Base-by-base conservation (phyloP, 1,140 invertebrate species). In the Drosophila pallidifrons region DNA sequence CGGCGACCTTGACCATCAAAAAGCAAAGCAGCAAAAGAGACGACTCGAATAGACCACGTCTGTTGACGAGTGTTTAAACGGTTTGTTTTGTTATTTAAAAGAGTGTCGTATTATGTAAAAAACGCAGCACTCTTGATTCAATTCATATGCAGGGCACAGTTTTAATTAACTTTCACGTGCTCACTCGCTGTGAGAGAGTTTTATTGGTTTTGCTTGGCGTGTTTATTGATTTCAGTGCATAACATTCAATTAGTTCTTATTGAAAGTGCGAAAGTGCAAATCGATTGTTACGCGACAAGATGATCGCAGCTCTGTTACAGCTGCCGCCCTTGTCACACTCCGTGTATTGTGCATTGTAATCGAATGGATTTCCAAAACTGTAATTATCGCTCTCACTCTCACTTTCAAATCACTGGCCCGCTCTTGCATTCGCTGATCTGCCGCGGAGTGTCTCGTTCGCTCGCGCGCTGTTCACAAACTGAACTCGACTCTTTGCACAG, bases 381-480 rank as follows among this genome's bases (percentile, higher is more conserved):
- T 20, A 45, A 45, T 54, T 45, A 11, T 76, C 49, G 60, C 28
- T 61, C 51, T 58, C 35, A 8, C 20, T 46, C 60, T 52, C 57
- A 61, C 58, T 52, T 63, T 77, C 20, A 41, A 25, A 64, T 47
- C 25, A 28, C 52, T 68, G 28, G 38, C 46, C 51, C 65, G 49
- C 74, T 68, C 65, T 60, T 32, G 28, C 65, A 25, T n/a, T 45
- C 46, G 45, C 6, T 65, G 16, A 1, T 52, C 81, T 71, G 82
- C 78, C 75, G 82, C 78, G 66, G 25, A 66, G 78, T 86, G 78
- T 86, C 78, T 78, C 47, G 45, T 69, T 55, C 80, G 75, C 75
- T 89, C 85, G 83, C 74, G 81, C 78, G 52, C 78, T 68, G 64
- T 59, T 60, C 67, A 71, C 54, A 72, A 86, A 86, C 82, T 86